phyloP scores from a whole-genome alignment of 2,113 vertebrate species.

The Pluvianellus socialis region DNA sequence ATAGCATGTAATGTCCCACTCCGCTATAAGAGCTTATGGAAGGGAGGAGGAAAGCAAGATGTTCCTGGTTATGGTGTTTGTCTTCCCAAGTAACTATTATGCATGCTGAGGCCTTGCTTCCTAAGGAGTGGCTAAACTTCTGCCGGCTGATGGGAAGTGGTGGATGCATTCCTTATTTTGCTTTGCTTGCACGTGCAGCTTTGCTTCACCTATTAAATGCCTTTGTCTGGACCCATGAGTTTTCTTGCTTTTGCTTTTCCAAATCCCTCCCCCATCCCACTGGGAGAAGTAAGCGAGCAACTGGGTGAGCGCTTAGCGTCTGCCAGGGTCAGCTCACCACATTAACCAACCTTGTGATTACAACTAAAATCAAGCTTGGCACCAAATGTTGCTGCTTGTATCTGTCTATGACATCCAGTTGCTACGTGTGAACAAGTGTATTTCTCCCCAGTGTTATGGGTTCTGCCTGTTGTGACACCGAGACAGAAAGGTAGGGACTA shows the following conservation, averaged over 20 bases:
- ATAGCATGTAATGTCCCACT: neutral
- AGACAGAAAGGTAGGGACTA: constrained; percentile 13
- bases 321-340: neutral
- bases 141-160: neutral
- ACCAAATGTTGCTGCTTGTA: constrained; percentile 65
- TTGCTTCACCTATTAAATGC: neutral
- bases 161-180: neutral
- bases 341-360: neutral
- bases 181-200: neutral
- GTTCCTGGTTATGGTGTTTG: neutral
- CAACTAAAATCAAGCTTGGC: neutral
- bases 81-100: neutral
- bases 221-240: neutral
- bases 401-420: constrained; percentile 53
- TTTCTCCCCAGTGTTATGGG: constrained; percentile 57
- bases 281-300: neutral
- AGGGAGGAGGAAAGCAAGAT: neutral
- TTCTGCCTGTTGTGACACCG: constrained; percentile 35
- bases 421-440: constrained; percentile 64
- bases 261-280: neutral
- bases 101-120: neutral
- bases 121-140: neutral
- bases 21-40: neutral
- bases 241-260: neutral
- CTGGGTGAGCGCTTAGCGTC: neutral